Percentiles rank a stretch among this genome's conserved stretches.
These are phyloP conservation scores for Clanis bilineata DNA, from an alignment of 2,888 invertebrate genomes.

Conservation along the genomic window DNA sequence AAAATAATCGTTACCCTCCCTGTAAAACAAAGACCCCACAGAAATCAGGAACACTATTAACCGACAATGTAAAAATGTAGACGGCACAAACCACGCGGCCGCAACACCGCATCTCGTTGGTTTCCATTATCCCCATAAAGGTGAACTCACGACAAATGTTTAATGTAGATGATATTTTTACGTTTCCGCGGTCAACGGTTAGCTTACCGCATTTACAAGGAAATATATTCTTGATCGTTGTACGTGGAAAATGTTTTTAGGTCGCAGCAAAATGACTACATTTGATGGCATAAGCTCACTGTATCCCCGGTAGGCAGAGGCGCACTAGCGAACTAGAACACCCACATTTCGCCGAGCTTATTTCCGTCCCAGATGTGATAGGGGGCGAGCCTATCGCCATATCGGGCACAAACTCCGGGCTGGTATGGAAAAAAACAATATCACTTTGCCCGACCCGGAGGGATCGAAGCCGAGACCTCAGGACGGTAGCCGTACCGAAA, in stretches of 20 bases:
- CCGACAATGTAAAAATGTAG: slow-evolving; percentile 50
- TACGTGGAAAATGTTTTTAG: too few species aligned
- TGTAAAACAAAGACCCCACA: background rate
- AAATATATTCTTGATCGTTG: slow-evolving; percentile 44
- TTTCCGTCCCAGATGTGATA: too few species aligned
- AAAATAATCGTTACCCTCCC: too few species aligned
- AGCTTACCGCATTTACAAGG: slow-evolving; percentile 57
- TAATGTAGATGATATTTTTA: slow-evolving; percentile 80
- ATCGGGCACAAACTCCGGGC: too few species aligned
- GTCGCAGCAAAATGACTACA: background rate
- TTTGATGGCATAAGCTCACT: background rate
- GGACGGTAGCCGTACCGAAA: too few species aligned
- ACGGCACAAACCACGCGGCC: slow-evolving; percentile 47
- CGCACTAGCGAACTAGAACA: too few species aligned
- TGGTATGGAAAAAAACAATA: too few species aligned
- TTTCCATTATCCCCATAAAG: slow-evolving; percentile 45
- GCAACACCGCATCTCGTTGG: slow-evolving; percentile 45
- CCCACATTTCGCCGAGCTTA: too few species aligned
- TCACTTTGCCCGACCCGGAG: too few species aligned
- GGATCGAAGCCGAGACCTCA: too few species aligned
- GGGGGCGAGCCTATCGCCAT: too few species aligned
- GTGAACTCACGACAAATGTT: slow-evolving; percentile 67
- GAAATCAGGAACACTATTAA: slow-evolving; percentile 19
- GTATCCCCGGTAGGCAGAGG: too few species aligned
- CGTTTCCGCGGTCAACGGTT: slow-evolving; percentile 66